Conservation (phyloP, 1,140 invertebrate species). For the Lasioglossum albipes region DNA sequence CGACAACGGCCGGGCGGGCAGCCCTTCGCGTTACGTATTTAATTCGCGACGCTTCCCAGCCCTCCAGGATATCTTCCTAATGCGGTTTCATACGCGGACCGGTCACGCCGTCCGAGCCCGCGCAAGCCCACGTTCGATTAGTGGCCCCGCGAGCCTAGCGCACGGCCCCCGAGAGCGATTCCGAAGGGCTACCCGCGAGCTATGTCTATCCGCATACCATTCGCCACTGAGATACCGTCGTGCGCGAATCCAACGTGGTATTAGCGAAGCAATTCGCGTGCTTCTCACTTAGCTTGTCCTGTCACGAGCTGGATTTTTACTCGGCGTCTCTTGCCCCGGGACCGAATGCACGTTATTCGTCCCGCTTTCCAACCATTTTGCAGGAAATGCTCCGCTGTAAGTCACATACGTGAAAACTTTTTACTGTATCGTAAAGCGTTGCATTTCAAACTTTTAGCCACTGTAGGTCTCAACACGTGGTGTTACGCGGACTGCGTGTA, state of each 20-base stretch:
- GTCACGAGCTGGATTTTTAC: no score
- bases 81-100: constrained; percentile 20
- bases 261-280: neutral
- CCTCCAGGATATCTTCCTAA: constrained; percentile 28
- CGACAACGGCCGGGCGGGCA: constrained; percentile 20
- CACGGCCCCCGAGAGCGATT: neutral
- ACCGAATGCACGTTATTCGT: no score
- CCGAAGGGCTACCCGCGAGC: neutral
- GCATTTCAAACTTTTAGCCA: no score
- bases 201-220: neutral
- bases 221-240: neutral
- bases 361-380: no score
- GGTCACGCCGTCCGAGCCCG: neutral
- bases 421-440: no score
- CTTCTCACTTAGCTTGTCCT: neutral
- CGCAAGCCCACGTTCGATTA: neutral
- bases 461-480: no score
- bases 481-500: no score
- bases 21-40: constrained; percentile 38
- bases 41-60: constrained; percentile 28
- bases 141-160: neutral
- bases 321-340: no score
- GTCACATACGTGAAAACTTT: no score
- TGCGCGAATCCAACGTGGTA: neutral
- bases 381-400: no score